Evolutionary conservation across 2,888 invertebrate genomes (phyloP), one percentile per base, ranked within the genome.

Genomic region (Euzophera pinguis): DNA sequence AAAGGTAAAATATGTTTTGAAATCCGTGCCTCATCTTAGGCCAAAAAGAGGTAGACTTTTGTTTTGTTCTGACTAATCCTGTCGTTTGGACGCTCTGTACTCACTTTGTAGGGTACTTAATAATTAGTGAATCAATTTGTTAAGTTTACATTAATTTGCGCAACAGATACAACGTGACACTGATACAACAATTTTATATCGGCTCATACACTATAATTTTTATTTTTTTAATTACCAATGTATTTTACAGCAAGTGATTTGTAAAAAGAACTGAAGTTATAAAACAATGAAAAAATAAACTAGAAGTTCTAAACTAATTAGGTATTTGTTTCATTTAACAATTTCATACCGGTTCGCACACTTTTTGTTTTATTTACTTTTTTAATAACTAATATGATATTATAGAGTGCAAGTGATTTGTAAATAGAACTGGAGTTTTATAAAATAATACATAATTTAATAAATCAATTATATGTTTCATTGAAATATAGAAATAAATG

Each of bases 11-110:
- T 67, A 68, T 60, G 61, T 69, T 61, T 63, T 32, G 13, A 63
- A 60, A 58, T 50, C 54, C 17, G 17, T 17, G 73, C 71, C 71
- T 65, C 56, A 54, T 50, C 50, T 75, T 78, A 81, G 78, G 77
- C 76, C 78, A 64, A 61, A 39, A 53, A 69, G 71, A 74, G 69
- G 73, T 81, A 76, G 66, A 54, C 60, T 65, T 58, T 61, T 56
- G 60, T 54, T 53, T 65, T 55, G 61, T 14, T 9, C n/a, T 37
- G 5, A 14, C 13, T 14, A 14, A 38, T 12, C 12, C n/a, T 54
- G 59, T 54, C 53, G 55, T 53, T 38, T 22, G 22, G 17, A n/a
- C 10, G 16, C 50, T 62, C 73, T 71, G 77, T 72, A 77, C 74
- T 73, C 76, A 72, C 59, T 73, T 72, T 37, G 7, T 38, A 14